Base-by-base conservation (phyloP, 2,797 vertebrate species). In the Hybognathus amarus region DNA sequence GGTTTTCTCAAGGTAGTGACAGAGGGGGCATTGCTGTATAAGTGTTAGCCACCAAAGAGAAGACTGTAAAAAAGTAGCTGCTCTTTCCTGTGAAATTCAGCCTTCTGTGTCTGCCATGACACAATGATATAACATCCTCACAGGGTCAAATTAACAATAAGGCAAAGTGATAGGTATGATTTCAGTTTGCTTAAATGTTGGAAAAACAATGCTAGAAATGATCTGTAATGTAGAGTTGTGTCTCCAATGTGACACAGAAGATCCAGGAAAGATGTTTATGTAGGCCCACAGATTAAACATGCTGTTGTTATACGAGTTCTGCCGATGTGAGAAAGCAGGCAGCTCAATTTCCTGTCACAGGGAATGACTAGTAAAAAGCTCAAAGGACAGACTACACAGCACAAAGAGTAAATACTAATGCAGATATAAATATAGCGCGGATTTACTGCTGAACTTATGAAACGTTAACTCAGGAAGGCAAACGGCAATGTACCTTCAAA, bases 11-110 rank as follows among this genome's bases (percentile, higher is more conserved):
- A 79, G 80, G 38, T 83, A 80, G 87, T 87, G 91, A 85, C 85
- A 87, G 85, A 80, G 52, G 67, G 74, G 77, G 85, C 52, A 59
- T 82, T 79, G 87, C 83, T 66, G 52, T 80, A 24, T 56, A 22
- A 70, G 12, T n/a, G 20, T 69, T 11, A 83, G 84, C 85, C 86
- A 88, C 87, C 90, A 89, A 92, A 92, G 66, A 83, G 81, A 87
- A 89, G 87, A 90, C 82, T 85, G 74, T 83, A 83, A 70, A 77
- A 54, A 70, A 70, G 64, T 78, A 47, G 54, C 88, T 87, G 90
- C 90, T 92, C 88, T 88, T 85, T 22, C 85, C 85, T 87, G 90
- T 92, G 40, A 77, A 77, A 64, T 30, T 77, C 17, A 33, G 27
- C 75, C 17, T 75, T 73, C 10, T 73, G 70, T 1, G 1, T 52